phyloP scores from a whole-genome alignment of 1,140 invertebrate species.

The Teleopsis dalmanni region DNA sequence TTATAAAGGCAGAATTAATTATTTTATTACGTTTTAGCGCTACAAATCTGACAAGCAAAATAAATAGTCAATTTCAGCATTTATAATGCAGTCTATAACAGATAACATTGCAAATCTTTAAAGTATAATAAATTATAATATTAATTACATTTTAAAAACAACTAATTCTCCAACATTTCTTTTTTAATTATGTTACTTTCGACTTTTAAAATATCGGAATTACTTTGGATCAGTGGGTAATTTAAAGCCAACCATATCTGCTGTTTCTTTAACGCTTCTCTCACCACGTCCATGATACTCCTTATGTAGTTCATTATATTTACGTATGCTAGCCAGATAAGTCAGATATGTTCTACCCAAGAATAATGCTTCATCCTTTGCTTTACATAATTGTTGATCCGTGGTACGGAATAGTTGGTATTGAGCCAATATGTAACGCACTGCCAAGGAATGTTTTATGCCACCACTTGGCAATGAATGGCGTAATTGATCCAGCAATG shows the following conservation, averaged over 20 bases:
- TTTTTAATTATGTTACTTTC: background rate
- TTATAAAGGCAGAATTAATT: no score
- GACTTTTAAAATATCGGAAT: constrained; percentile 4
- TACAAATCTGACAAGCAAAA: no score
- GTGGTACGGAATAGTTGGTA: constrained; percentile 66
- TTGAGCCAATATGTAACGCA: constrained; percentile 60
- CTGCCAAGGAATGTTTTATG: constrained; percentile 42
- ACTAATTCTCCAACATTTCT: background rate
- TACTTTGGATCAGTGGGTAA: constrained; percentile 71
- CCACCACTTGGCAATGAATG: constrained; percentile 23
- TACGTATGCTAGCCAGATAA: constrained; percentile 61
- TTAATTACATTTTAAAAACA: no score
- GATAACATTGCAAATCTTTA: no score
- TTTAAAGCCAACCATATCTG: constrained; percentile 76
- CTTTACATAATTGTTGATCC: constrained; percentile 71
- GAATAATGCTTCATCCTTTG: constrained; percentile 64
- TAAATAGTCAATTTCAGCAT: no score
- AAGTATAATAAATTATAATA: no score
- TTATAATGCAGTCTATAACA: no score
- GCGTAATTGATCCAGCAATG: constrained; percentile 33
- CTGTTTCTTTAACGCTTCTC: constrained; percentile 64
- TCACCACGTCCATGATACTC: constrained; percentile 71
- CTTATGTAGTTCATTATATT: constrained; percentile 59
- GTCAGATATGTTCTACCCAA: constrained; percentile 65
- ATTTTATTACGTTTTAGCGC: no score